Percentiles rank a stretch among this genome's conserved stretches.
Conservation (phyloP, 2,888 invertebrate genomes). For the Rambutsinella grinnellia region DNA sequence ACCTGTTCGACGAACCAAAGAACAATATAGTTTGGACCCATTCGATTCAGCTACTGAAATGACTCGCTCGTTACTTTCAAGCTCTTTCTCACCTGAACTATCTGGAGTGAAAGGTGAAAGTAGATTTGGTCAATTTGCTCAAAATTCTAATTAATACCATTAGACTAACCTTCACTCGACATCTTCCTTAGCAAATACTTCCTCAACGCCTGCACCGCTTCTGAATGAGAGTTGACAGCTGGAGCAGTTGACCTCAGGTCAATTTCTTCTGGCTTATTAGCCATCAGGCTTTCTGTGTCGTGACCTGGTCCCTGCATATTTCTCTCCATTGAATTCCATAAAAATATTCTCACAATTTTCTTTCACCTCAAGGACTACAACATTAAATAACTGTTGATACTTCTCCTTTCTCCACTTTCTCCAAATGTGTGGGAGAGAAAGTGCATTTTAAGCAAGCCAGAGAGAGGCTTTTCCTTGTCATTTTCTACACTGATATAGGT, state of each 20-base stretch:
- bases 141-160: too few relatives aligned
- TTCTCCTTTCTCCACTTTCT: too few relatives aligned
- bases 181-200: slow-evolving; percentile 52
- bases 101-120: too few relatives aligned
- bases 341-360: background rate
- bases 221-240: slow-evolving; percentile 38
- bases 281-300: background rate
- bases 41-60: slow-evolving; percentile 39
- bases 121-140: too few relatives aligned
- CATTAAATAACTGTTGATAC: too few relatives aligned
- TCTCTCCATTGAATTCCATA: background rate
- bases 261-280: slow-evolving; percentile 8
- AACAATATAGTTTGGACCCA: slow-evolving; percentile 46
- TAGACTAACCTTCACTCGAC: slow-evolving; percentile 49
- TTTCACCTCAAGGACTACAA: too few relatives aligned
- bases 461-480: too few relatives aligned
- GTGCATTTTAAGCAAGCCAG: too few relatives aligned
- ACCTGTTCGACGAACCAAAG: slow-evolving; percentile 28
- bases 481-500: background rate
- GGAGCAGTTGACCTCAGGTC: slow-evolving; percentile 22
- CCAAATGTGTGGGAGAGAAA: too few relatives aligned
- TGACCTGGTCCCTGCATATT: slow-evolving; percentile 19
- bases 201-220: slow-evolving; percentile 49
- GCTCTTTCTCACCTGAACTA: slow-evolving; percentile 39
- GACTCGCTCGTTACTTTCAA: slow-evolving; percentile 22